Percentiles rank a stretch among this genome's conserved stretches.
Evolutionary conservation across 2,113 vertebrate genomes (phyloP).

Genomic region (Trachemys scripta): DNA sequence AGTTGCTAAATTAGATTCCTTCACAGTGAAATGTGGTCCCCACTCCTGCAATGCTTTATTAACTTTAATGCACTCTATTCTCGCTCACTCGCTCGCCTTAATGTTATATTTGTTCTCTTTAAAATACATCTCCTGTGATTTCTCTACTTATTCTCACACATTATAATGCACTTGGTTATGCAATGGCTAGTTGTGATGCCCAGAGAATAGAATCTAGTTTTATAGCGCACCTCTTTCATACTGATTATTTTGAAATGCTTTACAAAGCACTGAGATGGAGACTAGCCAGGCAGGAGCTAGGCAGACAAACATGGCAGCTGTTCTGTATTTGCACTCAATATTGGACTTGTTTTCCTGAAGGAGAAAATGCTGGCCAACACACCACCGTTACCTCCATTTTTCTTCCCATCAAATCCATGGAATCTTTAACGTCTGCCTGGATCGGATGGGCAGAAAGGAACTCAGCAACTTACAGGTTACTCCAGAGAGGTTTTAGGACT

Average conservation of each 20-base stretch:
- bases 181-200: conserved; percentile 52
- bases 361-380: conserved; percentile 16
- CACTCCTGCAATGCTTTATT: conserved; percentile 71
- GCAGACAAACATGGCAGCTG: background rate
- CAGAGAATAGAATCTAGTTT: conserved; percentile 51
- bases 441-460: background rate
- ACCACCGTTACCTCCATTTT: background rate
- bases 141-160: conserved; percentile 40
- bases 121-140: conserved; percentile 55
- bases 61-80: conserved; percentile 72
- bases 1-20: conserved; percentile 75
- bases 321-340: conserved; percentile 33
- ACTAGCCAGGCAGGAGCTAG: background rate
- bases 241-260: conserved; percentile 19
- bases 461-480: background rate
- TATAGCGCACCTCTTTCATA: conserved; percentile 24
- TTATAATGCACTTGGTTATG: conserved; percentile 40
- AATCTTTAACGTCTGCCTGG: background rate
- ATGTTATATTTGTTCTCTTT: conserved; percentile 75
- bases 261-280: conserved; percentile 18
- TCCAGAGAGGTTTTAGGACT: background rate
- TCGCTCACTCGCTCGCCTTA: conserved; percentile 54
- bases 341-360: background rate
- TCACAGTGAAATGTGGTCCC: conserved; percentile 67
- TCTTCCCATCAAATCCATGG: background rate